Evolutionary conservation across 2,113 vertebrate species (phyloP), one percentile per base, ranked within the genome.

Genomic region (Ophiodon elongatus): DNA sequence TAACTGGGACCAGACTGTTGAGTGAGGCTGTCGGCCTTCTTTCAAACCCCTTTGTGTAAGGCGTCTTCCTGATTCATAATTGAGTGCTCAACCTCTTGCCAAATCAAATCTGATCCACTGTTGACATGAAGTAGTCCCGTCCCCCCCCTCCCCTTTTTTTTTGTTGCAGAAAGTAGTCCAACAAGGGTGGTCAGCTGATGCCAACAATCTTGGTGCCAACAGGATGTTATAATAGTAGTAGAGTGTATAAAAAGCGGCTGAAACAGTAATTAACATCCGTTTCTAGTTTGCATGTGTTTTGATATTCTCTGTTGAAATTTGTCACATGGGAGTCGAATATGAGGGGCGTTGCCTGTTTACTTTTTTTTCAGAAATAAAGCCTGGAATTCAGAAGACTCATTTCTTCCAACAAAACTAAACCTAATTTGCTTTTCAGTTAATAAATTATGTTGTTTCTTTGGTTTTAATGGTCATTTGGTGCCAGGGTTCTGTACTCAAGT

Each of bases 151-250:
- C 54, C 54, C 13, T 25, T 6, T 6, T 0, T n/a, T n/a, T n/a
- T n/a, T n/a, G n/a, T 67, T 87, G 39, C 31, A 82, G 79, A 93
- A 84, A 85, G 72, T 50, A 5, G 77, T 65, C 73, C 27, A 47
- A 74, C 81, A 62, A 78, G 4, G 84, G 82, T 76, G 80, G 77
- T 73, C 76, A 90, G 75, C 82, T 82, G 84, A 92, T 89, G 85
- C 87, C 85, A 90, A 89, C 80, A 68, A 73, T 63, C 82, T 63
- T 10, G 54, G 74, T 89, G 94, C 90, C 91, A 93, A 90, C 84
- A 88, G 90, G 90, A 93, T 92, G 89, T 85, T 85, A 82, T 92
- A 91, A 91, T 87, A 90, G 83, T 87, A 90, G 83, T 59, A 54
- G 60, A 90, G 83, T 85, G 75, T 83, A 92, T 80, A 89, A 89